These are phyloP conservation scores for Euglossa dilemma DNA, from an alignment of 1,140 invertebrate species.

Conservation along the genomic window DNA sequence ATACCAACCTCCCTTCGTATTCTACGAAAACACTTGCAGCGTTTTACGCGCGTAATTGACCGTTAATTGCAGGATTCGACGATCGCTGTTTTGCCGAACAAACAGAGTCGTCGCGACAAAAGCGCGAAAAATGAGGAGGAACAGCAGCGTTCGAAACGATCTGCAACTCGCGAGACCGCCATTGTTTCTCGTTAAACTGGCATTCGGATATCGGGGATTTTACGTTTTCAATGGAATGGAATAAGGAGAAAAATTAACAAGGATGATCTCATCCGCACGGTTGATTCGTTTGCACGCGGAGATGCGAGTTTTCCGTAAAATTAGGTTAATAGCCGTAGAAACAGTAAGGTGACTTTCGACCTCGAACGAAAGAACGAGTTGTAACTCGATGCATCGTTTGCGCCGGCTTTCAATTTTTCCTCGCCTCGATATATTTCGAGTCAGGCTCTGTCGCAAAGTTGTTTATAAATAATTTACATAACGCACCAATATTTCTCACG, in stretches of 20 bases:
- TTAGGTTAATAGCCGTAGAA: slow-evolving; percentile 11
- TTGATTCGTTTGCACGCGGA: background rate
- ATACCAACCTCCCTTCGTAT: background rate
- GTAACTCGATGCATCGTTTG: background rate
- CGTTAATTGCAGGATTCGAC: background rate
- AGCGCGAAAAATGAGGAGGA: background rate
- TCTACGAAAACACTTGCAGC: background rate
- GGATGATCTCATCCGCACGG: slow-evolving; percentile 5
- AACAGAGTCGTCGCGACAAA: background rate
- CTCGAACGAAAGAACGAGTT: background rate
- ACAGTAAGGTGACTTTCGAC: slow-evolving; percentile 12
- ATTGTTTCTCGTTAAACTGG: background rate
- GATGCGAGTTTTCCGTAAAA: slow-evolving; percentile 8
- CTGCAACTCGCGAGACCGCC: background rate
- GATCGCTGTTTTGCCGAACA: background rate
- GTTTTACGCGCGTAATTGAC: background rate
- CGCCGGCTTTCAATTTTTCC: background rate
- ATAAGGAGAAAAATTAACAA: background rate
- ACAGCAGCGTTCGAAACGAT: background rate
- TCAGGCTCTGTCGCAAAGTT: background rate
- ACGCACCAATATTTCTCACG: background rate
- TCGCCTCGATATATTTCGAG: background rate
- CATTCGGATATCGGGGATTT: background rate
- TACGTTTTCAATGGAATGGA: background rate
- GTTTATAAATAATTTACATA: slow-evolving; percentile 13